These are phyloP conservation scores for Volucella inanis DNA, from an alignment of 2,888 invertebrate genomes.

Conservation along the genomic window DNA sequence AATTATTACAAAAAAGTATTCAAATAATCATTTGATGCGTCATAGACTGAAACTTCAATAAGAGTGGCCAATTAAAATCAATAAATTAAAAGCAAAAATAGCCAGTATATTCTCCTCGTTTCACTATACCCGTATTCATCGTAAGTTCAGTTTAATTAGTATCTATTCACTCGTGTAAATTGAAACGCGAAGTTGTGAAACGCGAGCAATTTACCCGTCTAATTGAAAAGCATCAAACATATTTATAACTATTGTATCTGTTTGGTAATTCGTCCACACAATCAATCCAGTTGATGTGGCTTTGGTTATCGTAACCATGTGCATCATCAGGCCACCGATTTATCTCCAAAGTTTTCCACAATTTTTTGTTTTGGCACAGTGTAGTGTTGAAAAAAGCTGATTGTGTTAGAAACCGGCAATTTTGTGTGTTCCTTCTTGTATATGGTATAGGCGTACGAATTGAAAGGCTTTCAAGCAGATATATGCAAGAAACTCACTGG, in stretches of 20 bases:
- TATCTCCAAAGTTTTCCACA: not conserved
- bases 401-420: slow-evolving; percentile 26
- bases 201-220: slow-evolving; percentile 2
- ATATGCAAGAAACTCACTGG: not conserved
- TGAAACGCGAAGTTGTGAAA: slow-evolving; percentile 32
- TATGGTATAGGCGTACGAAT: slow-evolving; percentile 8
- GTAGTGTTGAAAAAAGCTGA: slow-evolving; percentile 1
- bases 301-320: not conserved
- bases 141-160: slow-evolving; percentile 20
- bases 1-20: no score
- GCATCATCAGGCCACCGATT: slow-evolving; percentile 20
- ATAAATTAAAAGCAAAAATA: slow-evolving; percentile 14
- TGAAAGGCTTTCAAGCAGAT: slow-evolving; percentile 7
- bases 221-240: slow-evolving; percentile 17
- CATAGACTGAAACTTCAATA: not conserved
- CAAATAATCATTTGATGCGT: not conserved
- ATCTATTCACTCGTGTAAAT: slow-evolving; percentile 26
- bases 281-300: not conserved
- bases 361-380: not conserved
- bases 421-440: slow-evolving; percentile 18
- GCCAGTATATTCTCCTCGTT: not conserved
- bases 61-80: slow-evolving; percentile 48
- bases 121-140: not conserved
- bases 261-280: not conserved
- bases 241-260: slow-evolving; percentile 9